Conservation (phyloP, 1,140 invertebrate species). For the Monochamus saltuarius region DNA sequence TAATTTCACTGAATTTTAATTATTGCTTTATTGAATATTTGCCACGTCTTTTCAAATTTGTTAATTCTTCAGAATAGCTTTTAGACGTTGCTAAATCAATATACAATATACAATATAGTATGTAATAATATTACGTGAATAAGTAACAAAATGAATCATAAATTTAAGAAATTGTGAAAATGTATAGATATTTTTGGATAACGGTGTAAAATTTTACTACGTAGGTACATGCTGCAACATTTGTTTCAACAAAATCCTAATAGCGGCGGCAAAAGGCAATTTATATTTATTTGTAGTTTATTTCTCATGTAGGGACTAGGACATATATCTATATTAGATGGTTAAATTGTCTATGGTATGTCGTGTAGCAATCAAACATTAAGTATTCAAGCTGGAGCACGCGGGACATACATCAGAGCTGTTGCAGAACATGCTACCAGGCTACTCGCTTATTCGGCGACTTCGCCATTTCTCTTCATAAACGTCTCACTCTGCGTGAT, state of each 20-base stretch:
- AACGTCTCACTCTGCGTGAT: constrained; percentile 43
- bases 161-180: too few species aligned
- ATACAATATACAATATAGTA: too few species aligned
- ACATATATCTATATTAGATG: constrained; percentile 40
- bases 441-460: constrained; percentile 33
- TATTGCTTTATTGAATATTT: too few species aligned
- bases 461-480: constrained; percentile 46
- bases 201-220: too few species aligned
- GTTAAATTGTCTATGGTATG: constrained; percentile 43
- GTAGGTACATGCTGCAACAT: not conserved
- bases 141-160: too few species aligned
- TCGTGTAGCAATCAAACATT: constrained; percentile 46
- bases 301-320: constrained; percentile 20
- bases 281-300: constrained; percentile 32
- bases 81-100: too few species aligned
- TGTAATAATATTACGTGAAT: too few species aligned
- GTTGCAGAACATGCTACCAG: constrained; percentile 22
- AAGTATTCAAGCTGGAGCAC: constrained; percentile 42
- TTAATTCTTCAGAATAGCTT: too few species aligned
- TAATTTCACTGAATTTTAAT: too few species aligned
- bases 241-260: not conserved
- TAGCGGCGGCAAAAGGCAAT: constrained; percentile 13
- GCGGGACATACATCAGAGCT: constrained; percentile 38
- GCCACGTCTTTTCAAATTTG: too few species aligned
- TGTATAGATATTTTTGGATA: too few species aligned